These are phyloP conservation scores for Megaustenia siamemsis DNA, from an alignment of 2,888 invertebrate genomes.

Conservation along the genomic window DNA sequence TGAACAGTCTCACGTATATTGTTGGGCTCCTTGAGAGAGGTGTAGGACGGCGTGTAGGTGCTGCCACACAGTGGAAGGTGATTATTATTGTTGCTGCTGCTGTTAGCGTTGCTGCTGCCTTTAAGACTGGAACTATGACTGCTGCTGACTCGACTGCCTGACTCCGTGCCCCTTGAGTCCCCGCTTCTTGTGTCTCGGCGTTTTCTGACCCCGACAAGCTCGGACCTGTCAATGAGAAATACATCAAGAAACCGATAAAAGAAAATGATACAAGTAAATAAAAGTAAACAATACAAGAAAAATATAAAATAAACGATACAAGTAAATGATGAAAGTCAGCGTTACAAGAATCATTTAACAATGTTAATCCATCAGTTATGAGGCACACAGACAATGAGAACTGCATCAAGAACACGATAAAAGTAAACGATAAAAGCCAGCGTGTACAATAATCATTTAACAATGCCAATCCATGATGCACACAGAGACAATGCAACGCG, in stretches of 20 bases:
- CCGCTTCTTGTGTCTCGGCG: constrained; percentile 39
- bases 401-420: too few relatives aligned
- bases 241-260: not conserved
- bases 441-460: too few relatives aligned
- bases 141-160: not conserved
- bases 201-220: constrained; percentile 29
- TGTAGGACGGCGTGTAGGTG: not conserved
- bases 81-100: constrained; percentile 39
- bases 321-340: not conserved
- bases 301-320: too few relatives aligned
- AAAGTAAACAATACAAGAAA: too few relatives aligned
- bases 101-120: constrained; percentile 33
- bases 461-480: too few relatives aligned
- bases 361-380: not conserved
- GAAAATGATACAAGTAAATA: too few relatives aligned
- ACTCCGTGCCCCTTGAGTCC: constrained; percentile 10
- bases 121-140: constrained; percentile 37
- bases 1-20: constrained; percentile 6
- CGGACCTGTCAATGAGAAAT: constrained; percentile 46
- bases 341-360: not conserved
- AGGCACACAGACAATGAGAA: too few relatives aligned
- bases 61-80: constrained; percentile 25
- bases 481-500: too few relatives aligned
- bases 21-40: constrained; percentile 12
- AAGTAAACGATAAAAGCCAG: too few relatives aligned